Percentiles rank a stretch among this genome's conserved stretches.
Conservation (phyloP, 2,113 vertebrate genomes). For the Paradoxurus hermaphroditus region DNA sequence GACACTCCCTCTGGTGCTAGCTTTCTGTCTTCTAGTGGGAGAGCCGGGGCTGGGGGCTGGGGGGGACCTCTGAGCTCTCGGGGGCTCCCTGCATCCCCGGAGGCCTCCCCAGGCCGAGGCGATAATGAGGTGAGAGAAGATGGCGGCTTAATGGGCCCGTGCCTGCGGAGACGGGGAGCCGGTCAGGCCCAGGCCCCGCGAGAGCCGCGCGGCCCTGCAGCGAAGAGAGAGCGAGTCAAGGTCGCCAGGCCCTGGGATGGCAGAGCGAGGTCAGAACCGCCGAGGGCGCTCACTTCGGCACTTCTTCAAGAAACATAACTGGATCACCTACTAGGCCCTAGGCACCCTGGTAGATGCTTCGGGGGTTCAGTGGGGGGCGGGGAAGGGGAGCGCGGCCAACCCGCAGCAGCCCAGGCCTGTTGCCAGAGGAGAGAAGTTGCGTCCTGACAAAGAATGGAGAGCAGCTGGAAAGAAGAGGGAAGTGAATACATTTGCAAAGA, state of each 20-base stretch:
- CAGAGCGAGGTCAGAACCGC: not conserved
- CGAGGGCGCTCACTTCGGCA: not conserved
- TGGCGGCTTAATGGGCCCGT: not conserved
- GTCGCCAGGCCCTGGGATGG: not conserved
- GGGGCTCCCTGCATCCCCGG: not conserved
- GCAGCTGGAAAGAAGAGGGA: not conserved
- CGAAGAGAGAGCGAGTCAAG: not conserved
- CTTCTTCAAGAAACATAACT: not conserved
- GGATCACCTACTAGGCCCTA: accelerated
- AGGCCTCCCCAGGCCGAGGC: not conserved
- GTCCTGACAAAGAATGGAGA: not conserved
- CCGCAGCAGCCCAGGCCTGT: accelerated
- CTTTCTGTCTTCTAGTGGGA: not conserved
- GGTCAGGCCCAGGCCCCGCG: accelerated
- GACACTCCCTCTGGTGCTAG: not conserved
- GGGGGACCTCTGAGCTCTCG: not conserved
- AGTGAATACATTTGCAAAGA: not conserved
- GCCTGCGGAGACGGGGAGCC: not conserved
- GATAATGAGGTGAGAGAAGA: slow-evolving; percentile 54
- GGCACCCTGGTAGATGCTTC: accelerated
- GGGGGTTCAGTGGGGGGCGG: not conserved
- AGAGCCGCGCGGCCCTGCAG: not conserved
- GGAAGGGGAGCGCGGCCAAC: accelerated
- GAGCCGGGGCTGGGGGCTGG: not conserved
- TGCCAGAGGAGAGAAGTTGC: accelerated